Conservation (phyloP, 2,797 vertebrate species). For the Schizopygopsis malacanthus region DNA sequence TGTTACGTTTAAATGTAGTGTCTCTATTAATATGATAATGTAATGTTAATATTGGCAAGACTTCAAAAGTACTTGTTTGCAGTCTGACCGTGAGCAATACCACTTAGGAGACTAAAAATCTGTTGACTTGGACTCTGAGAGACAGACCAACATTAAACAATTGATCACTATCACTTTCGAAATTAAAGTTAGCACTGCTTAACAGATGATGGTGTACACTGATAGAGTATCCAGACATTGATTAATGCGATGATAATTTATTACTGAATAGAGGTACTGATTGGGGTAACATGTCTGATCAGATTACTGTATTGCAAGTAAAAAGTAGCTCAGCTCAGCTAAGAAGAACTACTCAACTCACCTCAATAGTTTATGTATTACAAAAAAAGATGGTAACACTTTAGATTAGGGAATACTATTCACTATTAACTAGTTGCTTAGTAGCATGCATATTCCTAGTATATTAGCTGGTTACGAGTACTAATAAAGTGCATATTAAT, state of each 20-base stretch:
- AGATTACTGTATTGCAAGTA: neutral
- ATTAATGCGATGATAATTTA: constrained; percentile 9
- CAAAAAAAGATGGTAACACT: neutral
- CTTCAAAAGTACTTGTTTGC: constrained; percentile 20
- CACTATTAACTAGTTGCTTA: neutral
- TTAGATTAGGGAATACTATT: neutral
- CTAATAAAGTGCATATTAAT: too few species aligned
- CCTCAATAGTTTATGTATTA: neutral
- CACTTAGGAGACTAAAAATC: neutral
- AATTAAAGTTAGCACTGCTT: constrained; percentile 31
- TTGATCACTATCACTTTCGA: constrained; percentile 32
- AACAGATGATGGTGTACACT: constrained; percentile 9
- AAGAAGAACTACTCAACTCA: neutral
- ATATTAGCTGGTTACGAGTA: too few species aligned
- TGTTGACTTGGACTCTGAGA: neutral
- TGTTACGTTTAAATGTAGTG: constrained; percentile 41
- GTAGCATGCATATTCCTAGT: neutral
- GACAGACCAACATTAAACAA: constrained; percentile 21
- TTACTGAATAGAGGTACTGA: neutral
- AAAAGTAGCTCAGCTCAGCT: too few species aligned
- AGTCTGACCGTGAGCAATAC: neutral
- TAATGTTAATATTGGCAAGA: constrained; percentile 28
- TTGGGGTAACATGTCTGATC: neutral
- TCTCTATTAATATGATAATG: constrained; percentile 44
- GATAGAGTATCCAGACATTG: neutral